Evolutionary conservation across 2,888 invertebrate species (phyloP).

Genomic region (Polia nebulosa): DNA sequence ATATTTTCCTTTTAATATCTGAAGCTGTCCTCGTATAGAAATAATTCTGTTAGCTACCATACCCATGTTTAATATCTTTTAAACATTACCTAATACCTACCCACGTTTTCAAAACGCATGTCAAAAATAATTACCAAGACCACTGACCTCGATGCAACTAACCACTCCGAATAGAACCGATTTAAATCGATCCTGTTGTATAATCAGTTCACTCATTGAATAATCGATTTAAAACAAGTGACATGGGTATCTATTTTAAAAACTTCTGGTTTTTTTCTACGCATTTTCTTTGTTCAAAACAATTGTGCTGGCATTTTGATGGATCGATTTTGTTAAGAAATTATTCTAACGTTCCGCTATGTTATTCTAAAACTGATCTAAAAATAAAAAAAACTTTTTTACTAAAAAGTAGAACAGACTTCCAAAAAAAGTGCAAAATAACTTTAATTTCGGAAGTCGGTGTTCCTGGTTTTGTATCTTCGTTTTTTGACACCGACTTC

Average conservation of each 20-base stretch:
- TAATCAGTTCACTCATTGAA: conserved; percentile 64
- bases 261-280: conserved; percentile 23
- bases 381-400: no score
- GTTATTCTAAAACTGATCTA: not conserved
- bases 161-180: conserved; percentile 47
- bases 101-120: conserved; percentile 48
- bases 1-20: no score
- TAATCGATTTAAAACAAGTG: conserved; percentile 67
- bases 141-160: conserved; percentile 60
- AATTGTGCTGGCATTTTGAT: conserved; percentile 41
- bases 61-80: not conserved
- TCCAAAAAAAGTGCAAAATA: no score
- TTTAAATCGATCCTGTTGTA: conserved; percentile 63
- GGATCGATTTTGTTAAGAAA: conserved; percentile 33
- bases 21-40: no score
- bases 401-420: no score
- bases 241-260: conserved; percentile 49
- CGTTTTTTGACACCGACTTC: no score
- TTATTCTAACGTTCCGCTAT: conserved; percentile 33
- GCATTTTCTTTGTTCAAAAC: conserved; percentile 50
- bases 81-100: conserved; percentile 7
- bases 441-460: no score
- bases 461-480: no score
- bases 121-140: conserved; percentile 61
- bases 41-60: not conserved